phyloP scores from a whole-genome alignment of 2,888 invertebrate genomes.

The Rotaria sp. region DNA sequence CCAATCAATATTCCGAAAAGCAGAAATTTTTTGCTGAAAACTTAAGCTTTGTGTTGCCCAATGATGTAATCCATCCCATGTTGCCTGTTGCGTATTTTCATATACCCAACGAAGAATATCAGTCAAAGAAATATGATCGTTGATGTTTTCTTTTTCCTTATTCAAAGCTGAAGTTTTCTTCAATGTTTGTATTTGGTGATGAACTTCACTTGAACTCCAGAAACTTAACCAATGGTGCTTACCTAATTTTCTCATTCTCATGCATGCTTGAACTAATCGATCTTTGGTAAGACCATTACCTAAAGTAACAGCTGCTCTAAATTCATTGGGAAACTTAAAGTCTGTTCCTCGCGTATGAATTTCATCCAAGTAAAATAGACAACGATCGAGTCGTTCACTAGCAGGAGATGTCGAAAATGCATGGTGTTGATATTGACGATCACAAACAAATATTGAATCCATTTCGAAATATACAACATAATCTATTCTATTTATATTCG shows the following conservation, averaged over 20 bases:
- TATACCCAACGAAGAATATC: conserved; percentile 17
- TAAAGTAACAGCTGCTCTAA: not conserved
- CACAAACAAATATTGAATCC: not conserved
- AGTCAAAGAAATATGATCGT: not conserved
- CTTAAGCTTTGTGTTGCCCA: not conserved
- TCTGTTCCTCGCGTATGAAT: not conserved
- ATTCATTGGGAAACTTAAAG: not conserved
- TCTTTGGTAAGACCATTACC: not conserved
- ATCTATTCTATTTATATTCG: not conserved
- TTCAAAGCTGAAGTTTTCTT: not conserved
- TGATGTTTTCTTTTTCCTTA: not conserved
- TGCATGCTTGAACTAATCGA: not conserved
- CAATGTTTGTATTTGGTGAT: not conserved
- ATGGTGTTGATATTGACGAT: conserved; percentile 10
- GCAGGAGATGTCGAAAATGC: not conserved
- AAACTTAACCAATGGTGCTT: conserved; percentile 1
- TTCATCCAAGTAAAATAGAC: not conserved
- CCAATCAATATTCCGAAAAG: not conserved
- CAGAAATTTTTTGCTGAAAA: not conserved
- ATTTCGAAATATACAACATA: not conserved
- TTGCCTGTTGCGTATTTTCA: not conserved
- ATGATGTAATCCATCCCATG: not conserved
- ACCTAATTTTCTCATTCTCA: conserved; percentile 7
- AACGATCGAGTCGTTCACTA: not conserved
- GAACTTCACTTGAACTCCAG: not conserved